These are phyloP conservation scores for Cyclophora albipunctata DNA, from an alignment of 2,888 invertebrate species.

Conservation along the genomic window DNA sequence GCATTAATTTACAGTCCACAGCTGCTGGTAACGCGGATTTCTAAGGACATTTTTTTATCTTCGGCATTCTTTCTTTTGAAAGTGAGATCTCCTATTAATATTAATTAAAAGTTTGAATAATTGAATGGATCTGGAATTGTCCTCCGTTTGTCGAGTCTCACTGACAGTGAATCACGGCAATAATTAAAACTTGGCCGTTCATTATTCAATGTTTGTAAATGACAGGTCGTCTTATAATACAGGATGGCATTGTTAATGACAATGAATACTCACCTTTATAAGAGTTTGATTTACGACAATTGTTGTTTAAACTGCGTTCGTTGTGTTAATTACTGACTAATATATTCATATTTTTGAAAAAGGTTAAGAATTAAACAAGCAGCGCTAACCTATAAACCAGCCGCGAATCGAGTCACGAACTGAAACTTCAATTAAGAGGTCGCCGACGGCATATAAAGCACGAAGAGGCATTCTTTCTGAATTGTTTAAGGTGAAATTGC, in stretches of 20 bases:
- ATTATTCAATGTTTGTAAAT: conserved; percentile 57
- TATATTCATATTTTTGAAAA: conserved; percentile 10
- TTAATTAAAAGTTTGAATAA: conserved; percentile 76
- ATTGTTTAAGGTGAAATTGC: conserved; percentile 38
- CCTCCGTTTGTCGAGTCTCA: conserved; percentile 57
- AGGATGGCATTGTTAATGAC: background rate
- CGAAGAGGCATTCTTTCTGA: conserved; percentile 46
- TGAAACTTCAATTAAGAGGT: conserved; percentile 57
- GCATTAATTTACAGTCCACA: conserved; percentile 71
- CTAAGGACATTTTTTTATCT: conserved; percentile 69
- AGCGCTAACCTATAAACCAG: conserved; percentile 32
- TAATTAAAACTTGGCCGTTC: conserved; percentile 64
- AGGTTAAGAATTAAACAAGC: conserved; percentile 19
- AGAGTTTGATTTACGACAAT: no score
- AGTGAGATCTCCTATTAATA: conserved; percentile 72
- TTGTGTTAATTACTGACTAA: conserved; percentile 4
- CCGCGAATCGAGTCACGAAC: conserved; percentile 56
- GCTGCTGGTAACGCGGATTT: conserved; percentile 69
- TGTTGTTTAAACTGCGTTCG: no score
- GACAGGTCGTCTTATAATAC: conserved; percentile 35
- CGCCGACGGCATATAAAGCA: conserved; percentile 56
- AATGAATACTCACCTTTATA: conserved; percentile 9
- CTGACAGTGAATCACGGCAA: conserved; percentile 57
- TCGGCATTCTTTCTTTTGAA: conserved; percentile 69
- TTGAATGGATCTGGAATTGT: conserved; percentile 70